Evolutionary conservation across 2,797 vertebrate species (phyloP), one percentile per base, ranked within the genome.

Genomic region (Glyptemys insculpta): DNA sequence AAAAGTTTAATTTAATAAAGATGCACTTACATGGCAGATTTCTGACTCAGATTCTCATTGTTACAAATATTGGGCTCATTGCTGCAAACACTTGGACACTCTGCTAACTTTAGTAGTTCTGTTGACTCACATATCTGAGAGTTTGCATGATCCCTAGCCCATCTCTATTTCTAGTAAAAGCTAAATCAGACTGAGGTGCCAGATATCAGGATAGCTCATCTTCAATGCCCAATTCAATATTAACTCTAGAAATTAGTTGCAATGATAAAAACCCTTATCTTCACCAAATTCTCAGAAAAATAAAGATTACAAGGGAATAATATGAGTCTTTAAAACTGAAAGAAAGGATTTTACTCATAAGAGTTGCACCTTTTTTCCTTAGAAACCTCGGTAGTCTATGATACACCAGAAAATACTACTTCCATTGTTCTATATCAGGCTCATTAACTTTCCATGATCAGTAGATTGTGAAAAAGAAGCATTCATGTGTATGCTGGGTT

Each of bases 401-500:
- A 92, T 47, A 89, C 56, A 72, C 83, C 50, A 88, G 80, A 79
- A 95, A 92, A 91, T 52, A 83, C 1, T 44, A 68, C 54, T 92
- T 50, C 19, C 15, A 81, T 57, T 91, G 86, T 94, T 88, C 65
- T 79, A 19, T 74, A 90, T 11, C 79, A 57, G 62, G 88, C 89
- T 96, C 81, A 89, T 94, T 95, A 94, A 92, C 62, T n/a, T 96
- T 94, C 59, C 31, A 54, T 29, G 23, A 37, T 47, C 95, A 94
- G 76, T 56, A 84, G 91, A 95, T 95, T 94, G 81, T 94, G 92
- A 95, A 83, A 94, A 85, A 65, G 85, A 91, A 93, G 80, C 79
- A 92, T 81, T 91, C 86, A 83, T 88, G 49, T 81, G 92, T 94
- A 86, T 94, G 91, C 83, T 50, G 62, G 76, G 50, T 81, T 85